phyloP scores from a whole-genome alignment of 2,113 vertebrate species.

The Tupaia tana region DNA sequence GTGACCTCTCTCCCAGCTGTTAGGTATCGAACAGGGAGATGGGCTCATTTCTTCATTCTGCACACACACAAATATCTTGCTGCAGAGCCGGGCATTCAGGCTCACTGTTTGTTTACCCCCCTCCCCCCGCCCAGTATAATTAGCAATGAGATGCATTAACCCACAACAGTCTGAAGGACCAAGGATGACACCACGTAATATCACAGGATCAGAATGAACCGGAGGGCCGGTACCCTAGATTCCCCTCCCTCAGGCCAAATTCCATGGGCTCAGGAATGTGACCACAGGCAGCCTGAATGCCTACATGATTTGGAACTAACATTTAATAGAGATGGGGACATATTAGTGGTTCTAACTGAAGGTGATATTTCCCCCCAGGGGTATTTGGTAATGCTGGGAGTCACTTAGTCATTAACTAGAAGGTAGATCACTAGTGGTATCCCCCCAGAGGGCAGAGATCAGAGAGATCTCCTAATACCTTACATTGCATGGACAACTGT shows the following conservation, averaged over 20 bases:
- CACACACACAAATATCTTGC: neutral
- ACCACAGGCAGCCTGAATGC: neutral
- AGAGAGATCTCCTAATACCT: neutral
- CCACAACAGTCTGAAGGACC: neutral
- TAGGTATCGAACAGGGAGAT: neutral
- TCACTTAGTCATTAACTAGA: neutral
- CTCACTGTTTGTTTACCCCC: neutral
- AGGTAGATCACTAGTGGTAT: neutral
- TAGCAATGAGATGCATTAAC: neutral
- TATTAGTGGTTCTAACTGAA: neutral
- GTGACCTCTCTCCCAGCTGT: neutral
- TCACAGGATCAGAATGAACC: neutral
- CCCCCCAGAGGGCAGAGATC: neutral
- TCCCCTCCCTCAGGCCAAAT: neutral
- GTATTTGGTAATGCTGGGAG: neutral
- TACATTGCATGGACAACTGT: neutral
- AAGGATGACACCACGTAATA: neutral
- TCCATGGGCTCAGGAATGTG: neutral
- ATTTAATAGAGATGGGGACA: neutral
- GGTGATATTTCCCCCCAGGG: neutral
- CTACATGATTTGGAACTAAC: neutral
- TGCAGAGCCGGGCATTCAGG: neutral
- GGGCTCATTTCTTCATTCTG: neutral
- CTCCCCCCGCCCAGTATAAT: too few species aligned
- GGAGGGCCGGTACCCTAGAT: neutral